A percentile compares a stretch with the other conserved stretches of the same genome.
Evolutionary conservation across 2,888 invertebrate species (phyloP).

Genomic region (Plebejus anna): DNA sequence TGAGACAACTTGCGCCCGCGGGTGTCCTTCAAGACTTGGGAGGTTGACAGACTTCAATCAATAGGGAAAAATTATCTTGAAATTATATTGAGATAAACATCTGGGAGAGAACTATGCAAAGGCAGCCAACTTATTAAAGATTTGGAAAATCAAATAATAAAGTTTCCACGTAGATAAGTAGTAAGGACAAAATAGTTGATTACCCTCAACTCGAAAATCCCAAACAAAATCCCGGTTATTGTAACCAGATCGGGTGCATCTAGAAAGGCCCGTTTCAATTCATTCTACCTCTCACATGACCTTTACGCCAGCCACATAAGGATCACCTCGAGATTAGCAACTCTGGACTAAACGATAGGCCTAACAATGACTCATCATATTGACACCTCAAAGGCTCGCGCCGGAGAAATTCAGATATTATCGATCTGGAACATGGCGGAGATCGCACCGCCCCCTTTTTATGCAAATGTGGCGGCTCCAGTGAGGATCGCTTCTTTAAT

Average conservation of each 20-base stretch:
- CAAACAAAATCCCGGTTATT: background rate
- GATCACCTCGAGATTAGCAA: background rate
- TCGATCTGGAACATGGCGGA: constrained; percentile 38
- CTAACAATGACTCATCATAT: constrained; percentile 29
- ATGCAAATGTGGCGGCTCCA: constrained; percentile 36
- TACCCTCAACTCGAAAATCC: background rate
- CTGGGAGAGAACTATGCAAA: too few relatives aligned
- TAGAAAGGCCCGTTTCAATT: background rate
- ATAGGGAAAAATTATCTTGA: background rate
- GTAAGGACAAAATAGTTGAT: too few relatives aligned
- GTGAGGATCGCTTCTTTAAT: constrained; percentile 26
- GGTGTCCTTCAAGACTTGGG: background rate
- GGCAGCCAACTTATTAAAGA: too few relatives aligned
- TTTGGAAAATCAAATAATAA: too few relatives aligned
- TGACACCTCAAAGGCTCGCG: constrained; percentile 33
- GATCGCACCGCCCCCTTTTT: constrained; percentile 37
- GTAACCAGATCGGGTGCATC: background rate
- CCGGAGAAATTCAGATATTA: constrained; percentile 34
- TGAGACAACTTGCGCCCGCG: background rate
- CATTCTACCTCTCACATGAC: background rate
- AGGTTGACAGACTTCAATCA: background rate
- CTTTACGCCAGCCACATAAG: background rate
- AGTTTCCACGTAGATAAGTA: too few relatives aligned
- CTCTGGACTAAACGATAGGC: constrained; percentile 7
- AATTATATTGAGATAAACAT: too few relatives aligned